Evolutionary conservation across 2,797 vertebrate genomes (phyloP).

Genomic region (Danio aesculapii): DNA sequence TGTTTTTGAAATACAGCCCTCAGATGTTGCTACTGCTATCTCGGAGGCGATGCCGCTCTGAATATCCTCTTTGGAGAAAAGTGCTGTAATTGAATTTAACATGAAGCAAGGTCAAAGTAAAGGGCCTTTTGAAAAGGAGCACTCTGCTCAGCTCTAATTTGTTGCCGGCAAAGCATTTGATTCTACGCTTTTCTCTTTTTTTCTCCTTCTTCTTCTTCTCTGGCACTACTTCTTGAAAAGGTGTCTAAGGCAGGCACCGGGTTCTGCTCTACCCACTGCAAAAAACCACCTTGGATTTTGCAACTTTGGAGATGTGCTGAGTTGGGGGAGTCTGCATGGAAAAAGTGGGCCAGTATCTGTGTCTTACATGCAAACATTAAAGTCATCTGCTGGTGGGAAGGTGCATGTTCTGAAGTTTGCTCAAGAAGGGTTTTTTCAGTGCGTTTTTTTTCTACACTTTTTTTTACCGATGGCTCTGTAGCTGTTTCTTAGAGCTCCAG

Average conservation of each 20-base stretch:
- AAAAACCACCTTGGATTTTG: constrained; percentile 9
- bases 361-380: constrained; percentile 16
- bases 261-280: background rate
- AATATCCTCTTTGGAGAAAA: constrained; percentile 58
- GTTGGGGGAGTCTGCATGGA: constrained; percentile 16
- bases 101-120: constrained; percentile 55
- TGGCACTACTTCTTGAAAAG: constrained; percentile 41
- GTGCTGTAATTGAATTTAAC: constrained; percentile 56
- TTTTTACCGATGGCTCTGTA: background rate
- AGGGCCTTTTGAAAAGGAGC: constrained; percentile 55
- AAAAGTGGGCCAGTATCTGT: constrained; percentile 36
- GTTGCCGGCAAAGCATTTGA: constrained; percentile 54
- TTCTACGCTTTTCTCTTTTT: constrained; percentile 21
- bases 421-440: background rate
- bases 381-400: constrained; percentile 33
- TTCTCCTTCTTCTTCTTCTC: constrained; percentile 20
- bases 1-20: constrained; percentile 56
- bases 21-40: constrained; percentile 52
- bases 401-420: constrained; percentile 36
- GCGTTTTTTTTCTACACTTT: background rate
- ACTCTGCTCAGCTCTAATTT: constrained; percentile 52
- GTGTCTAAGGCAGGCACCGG: constrained; percentile 30
- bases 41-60: constrained; percentile 47
- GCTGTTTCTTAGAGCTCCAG: background rate
- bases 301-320: constrained; percentile 32